Conservation (phyloP, 2,113 vertebrate genomes). For the Nestor notabilis region DNA sequence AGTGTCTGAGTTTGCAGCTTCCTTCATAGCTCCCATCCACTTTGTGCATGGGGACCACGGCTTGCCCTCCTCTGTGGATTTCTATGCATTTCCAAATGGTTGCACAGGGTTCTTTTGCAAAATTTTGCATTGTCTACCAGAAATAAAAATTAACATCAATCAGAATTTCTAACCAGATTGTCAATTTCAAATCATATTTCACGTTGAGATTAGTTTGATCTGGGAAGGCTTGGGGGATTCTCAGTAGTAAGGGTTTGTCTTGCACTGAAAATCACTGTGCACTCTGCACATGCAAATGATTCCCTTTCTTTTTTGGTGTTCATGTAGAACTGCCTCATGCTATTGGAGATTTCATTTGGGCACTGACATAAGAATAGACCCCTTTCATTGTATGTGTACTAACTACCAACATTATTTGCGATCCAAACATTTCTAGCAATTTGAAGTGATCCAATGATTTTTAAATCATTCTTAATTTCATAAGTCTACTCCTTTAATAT, state of each 20-base stretch:
- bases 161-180: constrained; percentile 55
- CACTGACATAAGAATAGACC: neutral
- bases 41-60: neutral
- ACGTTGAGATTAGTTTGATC: constrained; percentile 69
- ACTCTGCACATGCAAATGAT: neutral
- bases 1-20: neutral
- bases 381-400: neutral
- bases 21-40: neutral
- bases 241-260: constrained; percentile 24
- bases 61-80: neutral
- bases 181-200: constrained; percentile 60
- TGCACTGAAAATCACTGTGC: neutral
- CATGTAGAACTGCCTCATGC: neutral
- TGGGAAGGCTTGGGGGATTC: constrained; percentile 39
- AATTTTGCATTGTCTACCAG: neutral
- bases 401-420: neutral
- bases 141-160: constrained; percentile 67
- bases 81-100: constrained; percentile 17
- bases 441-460: constrained; percentile 42
- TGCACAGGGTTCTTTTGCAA: constrained; percentile 14
- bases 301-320: neutral
- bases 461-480: constrained; percentile 70
- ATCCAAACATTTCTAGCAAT: constrained; percentile 13
- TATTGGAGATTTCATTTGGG: neutral
- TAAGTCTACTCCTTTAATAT: constrained; percentile 68